Evolutionary conservation across 2,888 invertebrate genomes (phyloP).

Genomic region (Scaptomyza caliginosa): DNA sequence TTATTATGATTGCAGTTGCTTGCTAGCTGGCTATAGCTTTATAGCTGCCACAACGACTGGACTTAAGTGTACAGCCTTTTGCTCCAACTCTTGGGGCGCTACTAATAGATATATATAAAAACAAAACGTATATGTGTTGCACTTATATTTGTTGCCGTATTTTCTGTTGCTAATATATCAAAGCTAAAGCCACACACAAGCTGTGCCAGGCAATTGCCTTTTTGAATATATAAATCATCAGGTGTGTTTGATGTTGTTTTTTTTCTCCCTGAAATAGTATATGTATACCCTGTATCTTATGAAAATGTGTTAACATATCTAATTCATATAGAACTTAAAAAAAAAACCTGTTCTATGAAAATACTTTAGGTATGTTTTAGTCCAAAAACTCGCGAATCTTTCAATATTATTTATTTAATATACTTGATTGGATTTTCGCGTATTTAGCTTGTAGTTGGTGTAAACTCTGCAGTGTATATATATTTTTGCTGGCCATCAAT

Average conservation of each 20-base stretch:
- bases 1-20: conserved; percentile 75
- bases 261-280: conserved; percentile 3
- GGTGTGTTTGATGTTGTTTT: conserved; percentile 21
- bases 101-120: conserved; percentile 56
- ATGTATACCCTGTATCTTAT: not conserved
- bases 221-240: conserved; percentile 60
- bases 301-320: not conserved
- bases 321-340: not conserved
- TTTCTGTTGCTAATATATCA: conserved; percentile 61
- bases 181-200: conserved; percentile 47
- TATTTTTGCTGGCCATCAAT: conserved; percentile 46
- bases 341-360: too few relatives aligned
- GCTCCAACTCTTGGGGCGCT: conserved; percentile 28
- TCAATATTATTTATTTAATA: conserved; percentile 5
- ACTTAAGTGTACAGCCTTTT: conserved; percentile 23
- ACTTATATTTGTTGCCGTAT: not conserved
- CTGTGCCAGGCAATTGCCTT: conserved; percentile 32
- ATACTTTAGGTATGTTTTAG: not conserved
- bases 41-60: not conserved
- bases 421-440: conserved; percentile 1
- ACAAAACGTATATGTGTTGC: not conserved
- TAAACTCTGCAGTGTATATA: conserved; percentile 27
- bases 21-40: not conserved
- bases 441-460: conserved; percentile 2
- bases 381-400: not conserved